These are phyloP conservation scores for Pterocles orientalis DNA, from an alignment of 2,113 vertebrate genomes.

Conservation along the genomic window DNA sequence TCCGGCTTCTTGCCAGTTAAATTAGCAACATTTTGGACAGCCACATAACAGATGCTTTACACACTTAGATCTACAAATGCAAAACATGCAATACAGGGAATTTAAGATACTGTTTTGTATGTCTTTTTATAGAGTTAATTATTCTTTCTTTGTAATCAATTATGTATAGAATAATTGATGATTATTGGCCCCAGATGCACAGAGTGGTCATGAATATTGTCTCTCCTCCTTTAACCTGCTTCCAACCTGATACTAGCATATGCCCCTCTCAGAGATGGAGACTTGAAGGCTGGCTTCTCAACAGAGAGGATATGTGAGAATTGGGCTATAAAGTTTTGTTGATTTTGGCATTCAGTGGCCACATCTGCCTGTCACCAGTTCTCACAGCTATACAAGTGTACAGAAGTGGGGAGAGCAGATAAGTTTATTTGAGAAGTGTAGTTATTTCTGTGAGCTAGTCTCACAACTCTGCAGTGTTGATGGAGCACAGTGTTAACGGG, in stretches of 20 bases:
- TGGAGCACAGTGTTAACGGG: accelerated
- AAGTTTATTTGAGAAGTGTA: background rate
- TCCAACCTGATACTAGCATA: background rate
- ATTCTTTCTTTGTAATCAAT: background rate
- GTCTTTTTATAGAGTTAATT: background rate
- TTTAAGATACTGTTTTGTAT: background rate
- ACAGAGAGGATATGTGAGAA: background rate
- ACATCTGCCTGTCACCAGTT: background rate
- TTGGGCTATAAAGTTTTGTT: background rate
- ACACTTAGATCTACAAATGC: background rate
- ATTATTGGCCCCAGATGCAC: background rate
- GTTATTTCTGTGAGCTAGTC: background rate
- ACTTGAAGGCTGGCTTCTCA: background rate
- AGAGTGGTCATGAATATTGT: background rate
- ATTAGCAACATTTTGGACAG: background rate
- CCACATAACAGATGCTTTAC: background rate
- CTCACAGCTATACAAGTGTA: background rate
- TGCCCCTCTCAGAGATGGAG: background rate
- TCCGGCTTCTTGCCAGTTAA: background rate
- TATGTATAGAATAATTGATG: background rate
- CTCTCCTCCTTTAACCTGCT: background rate
- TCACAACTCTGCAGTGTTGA: background rate
- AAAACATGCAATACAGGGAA: background rate
- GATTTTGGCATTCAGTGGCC: background rate
- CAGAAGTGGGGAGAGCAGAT: background rate